Evolutionary conservation across 23 tunicate species (phyloP).

Genomic region (Oikopleura vanhoeffeni): DNA sequence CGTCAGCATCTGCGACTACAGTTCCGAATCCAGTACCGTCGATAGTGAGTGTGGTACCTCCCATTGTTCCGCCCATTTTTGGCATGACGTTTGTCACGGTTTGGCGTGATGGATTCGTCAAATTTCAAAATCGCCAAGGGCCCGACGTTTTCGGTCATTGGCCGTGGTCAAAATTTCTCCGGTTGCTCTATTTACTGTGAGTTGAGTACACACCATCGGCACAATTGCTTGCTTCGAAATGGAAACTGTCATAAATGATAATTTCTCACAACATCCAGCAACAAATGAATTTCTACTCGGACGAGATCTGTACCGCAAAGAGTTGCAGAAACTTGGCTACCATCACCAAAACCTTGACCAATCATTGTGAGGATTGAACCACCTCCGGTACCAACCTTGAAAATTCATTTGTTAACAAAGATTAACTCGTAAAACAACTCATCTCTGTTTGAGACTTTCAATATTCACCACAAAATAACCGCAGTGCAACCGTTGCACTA

Average conservation of each 20-base stretch:
- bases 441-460: too few relatives aligned
- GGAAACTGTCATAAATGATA: background rate
- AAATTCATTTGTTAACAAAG: too few relatives aligned
- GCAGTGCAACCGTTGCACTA: too few relatives aligned
- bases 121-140: background rate
- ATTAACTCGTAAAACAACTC: too few relatives aligned
- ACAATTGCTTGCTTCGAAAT: background rate
- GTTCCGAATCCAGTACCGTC: background rate
- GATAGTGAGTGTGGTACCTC: background rate
- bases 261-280: background rate
- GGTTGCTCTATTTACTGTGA: background rate
- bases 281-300: too few relatives aligned
- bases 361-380: too few relatives aligned
- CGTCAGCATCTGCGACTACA: background rate
- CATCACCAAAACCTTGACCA: too few relatives aligned
- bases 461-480: too few relatives aligned
- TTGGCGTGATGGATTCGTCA: background rate
- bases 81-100: background rate
- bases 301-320: too few relatives aligned
- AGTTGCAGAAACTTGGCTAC: too few relatives aligned
- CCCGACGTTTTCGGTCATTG: background rate
- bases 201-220: background rate
- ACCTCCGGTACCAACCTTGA: too few relatives aligned
- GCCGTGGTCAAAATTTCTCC: background rate
- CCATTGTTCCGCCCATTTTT: slow-evolving; percentile 5